A percentile compares a stretch with the other conserved stretches of the same genome.
phyloP scores from a whole-genome alignment of 92 coral and sea anemone species.

The Epizoanthus stellaris region DNA sequence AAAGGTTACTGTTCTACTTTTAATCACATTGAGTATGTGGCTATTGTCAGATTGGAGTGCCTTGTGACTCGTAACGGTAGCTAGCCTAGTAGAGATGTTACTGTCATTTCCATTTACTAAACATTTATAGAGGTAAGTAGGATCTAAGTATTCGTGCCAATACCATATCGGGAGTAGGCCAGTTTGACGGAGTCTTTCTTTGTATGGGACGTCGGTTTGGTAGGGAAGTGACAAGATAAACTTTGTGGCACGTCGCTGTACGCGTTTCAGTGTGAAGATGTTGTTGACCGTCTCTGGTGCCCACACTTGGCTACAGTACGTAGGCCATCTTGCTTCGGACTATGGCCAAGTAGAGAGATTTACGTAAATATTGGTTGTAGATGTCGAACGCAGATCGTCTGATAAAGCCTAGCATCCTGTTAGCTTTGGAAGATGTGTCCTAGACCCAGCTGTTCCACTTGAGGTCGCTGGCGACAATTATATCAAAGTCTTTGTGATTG shows the following conservation, averaged over 20 bases:
- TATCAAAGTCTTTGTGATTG: no score
- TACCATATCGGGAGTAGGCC: conserved; percentile 11
- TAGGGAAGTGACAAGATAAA: conserved; percentile 44
- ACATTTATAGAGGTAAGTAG: neutral
- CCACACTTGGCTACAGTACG: no score
- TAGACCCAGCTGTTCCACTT: no score
- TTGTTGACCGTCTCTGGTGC: conserved; percentile 29
- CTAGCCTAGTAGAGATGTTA: neutral
- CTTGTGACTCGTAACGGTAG: neutral
- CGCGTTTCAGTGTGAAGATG: conserved; percentile 4
- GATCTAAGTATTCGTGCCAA: conserved; percentile 8
- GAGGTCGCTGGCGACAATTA: no score
- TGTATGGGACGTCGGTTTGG: conserved; percentile 33
- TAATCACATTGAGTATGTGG: conserved; percentile 14
- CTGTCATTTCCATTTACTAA: neutral
- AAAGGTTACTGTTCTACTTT: no score
- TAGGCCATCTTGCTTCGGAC: conserved; percentile 46
- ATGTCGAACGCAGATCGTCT: neutral
- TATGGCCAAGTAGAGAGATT: conserved; percentile 20
- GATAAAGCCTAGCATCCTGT: neutral
- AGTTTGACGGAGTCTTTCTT: conserved; percentile 9
- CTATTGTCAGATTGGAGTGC: conserved; percentile 17
- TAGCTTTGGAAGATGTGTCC: no score
- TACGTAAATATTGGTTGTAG: neutral
- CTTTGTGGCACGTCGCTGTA: conserved; percentile 40